phyloP scores from a whole-genome alignment of 2,797 vertebrate species.

The Enteromius treurensis region DNA sequence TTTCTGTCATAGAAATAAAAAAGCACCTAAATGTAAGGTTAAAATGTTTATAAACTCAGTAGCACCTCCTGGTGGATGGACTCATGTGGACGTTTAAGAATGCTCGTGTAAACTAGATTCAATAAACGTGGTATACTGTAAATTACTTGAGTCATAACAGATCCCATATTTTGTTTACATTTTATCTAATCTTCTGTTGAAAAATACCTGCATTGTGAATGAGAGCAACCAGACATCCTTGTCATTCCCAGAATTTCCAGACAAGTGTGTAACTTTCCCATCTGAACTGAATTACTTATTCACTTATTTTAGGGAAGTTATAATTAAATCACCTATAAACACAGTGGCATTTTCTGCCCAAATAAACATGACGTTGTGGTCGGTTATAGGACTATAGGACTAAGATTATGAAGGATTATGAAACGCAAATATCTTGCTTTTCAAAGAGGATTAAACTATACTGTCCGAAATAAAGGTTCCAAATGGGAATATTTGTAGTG shows the following conservation, averaged over 20 bases:
- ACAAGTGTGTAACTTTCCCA: neutral
- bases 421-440: neutral
- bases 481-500: neutral
- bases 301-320: neutral
- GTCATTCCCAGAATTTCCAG: neutral
- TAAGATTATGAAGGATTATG: neutral
- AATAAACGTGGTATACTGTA: neutral
- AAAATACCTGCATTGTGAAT: neutral
- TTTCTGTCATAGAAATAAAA: constrained; percentile 6
- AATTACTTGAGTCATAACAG: neutral
- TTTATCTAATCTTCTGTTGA: neutral
- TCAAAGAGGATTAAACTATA: neutral
- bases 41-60: neutral
- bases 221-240: neutral
- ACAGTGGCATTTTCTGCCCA: neutral
- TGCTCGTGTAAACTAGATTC: neutral
- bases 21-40: neutral
- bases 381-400: too few species aligned
- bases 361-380: neutral
- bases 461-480: neutral
- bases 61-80: constrained; percentile 10
- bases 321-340: neutral
- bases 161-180: neutral
- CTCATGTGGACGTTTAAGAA: neutral
- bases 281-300: neutral